These are phyloP conservation scores for Spisula solida DNA, from an alignment of 2,888 invertebrate species.

Conservation along the genomic window DNA sequence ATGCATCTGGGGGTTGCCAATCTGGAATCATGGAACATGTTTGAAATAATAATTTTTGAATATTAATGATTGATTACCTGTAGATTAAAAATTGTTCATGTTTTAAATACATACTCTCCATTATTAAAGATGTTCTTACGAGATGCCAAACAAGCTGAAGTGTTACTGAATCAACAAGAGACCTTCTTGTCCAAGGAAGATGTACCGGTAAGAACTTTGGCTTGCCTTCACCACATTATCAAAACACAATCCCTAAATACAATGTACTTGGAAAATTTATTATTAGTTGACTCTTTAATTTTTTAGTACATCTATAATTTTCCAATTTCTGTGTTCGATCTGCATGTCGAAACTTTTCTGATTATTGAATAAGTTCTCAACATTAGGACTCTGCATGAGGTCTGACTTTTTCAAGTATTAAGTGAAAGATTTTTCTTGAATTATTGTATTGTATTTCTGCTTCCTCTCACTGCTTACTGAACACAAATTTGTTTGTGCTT, in stretches of 20 bases:
- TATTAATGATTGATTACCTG: too few relatives aligned
- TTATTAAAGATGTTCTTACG: constrained; percentile 93
- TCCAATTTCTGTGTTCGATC: not conserved
- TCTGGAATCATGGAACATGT: too few relatives aligned
- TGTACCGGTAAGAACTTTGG: constrained; percentile 92
- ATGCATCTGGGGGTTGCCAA: too few relatives aligned
- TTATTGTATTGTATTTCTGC: constrained; percentile 3
- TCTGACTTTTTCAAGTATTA: not conserved
- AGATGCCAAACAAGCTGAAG: constrained; percentile 99
- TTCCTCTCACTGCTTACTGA: not conserved
- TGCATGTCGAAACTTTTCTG: not conserved
- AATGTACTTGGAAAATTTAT: not conserved
- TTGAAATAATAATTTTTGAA: too few relatives aligned
- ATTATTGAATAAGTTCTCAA: not conserved
- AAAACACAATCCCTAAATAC: not conserved
- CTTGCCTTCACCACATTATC: not conserved
- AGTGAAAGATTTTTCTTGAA: not conserved
- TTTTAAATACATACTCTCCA: not conserved
- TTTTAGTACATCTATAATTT: not conserved
- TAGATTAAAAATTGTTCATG: not conserved
- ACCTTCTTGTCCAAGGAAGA: constrained; percentile 99
- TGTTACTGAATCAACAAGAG: constrained; percentile 98
- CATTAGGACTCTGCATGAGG: not conserved
- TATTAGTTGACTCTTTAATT: not conserved
- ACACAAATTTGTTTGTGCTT: constrained; percentile 2